phyloP scores from a whole-genome alignment of 1,140 invertebrate genomes.

The Drosophila pectinifera region DNA sequence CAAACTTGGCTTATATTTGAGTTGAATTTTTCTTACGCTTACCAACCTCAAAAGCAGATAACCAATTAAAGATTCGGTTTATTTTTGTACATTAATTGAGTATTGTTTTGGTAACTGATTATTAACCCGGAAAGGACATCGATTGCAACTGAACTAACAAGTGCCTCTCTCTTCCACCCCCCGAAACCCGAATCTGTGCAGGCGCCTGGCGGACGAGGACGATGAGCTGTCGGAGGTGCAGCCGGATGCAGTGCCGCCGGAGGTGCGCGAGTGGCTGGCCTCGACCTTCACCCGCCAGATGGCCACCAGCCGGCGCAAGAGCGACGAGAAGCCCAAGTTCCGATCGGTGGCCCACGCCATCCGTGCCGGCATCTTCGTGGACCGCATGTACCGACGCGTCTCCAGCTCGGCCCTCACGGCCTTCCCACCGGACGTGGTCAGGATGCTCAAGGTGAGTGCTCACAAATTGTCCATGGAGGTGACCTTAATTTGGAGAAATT shows the following conservation, averaged over 20 bases:
- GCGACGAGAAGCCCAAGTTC: conserved; percentile 94
- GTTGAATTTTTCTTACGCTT: conserved; percentile 38
- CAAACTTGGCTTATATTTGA: conserved; percentile 39
- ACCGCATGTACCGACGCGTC: conserved; percentile 96
- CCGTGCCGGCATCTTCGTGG: conserved; percentile 98
- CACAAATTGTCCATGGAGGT: no score
- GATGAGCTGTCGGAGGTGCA: conserved; percentile 98
- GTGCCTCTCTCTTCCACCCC: conserved; percentile 33
- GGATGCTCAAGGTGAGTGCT: conserved; percentile 92
- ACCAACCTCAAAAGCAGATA: conserved; percentile 29
- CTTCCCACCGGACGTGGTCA: conserved; percentile 94
- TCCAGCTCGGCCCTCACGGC: conserved; percentile 94
- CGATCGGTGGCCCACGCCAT: conserved; percentile 98
- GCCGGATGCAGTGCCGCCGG: conserved; percentile 96
- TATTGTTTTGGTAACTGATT: conserved; percentile 58
- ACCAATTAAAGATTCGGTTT: conserved; percentile 35
- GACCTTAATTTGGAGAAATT: background rate
- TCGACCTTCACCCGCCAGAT: conserved; percentile 98
- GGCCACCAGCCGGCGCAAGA: conserved; percentile 90
- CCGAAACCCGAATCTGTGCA: conserved; percentile 69
- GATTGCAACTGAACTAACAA: conserved; percentile 50
- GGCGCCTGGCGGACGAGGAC: conserved; percentile 93
- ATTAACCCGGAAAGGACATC: conserved; percentile 35
- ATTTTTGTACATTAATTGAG: conserved; percentile 39
- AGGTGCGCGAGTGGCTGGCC: conserved; percentile 98